Evolutionary conservation across 2,888 invertebrate genomes (phyloP), one percentile per base, ranked within the genome.

Genomic region (Busseola fusca): DNA sequence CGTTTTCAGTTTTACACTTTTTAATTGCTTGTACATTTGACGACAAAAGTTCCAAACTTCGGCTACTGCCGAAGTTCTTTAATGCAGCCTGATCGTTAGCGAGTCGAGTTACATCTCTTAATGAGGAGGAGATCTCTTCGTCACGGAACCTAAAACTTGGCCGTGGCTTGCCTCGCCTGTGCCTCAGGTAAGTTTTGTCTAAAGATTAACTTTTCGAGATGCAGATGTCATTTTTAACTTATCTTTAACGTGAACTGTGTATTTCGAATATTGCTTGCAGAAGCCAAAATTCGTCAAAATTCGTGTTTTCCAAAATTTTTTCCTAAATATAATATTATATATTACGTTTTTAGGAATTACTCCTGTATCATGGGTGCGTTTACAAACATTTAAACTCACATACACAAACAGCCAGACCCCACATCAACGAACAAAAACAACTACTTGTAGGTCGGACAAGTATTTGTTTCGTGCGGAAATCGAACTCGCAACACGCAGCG

Each of bases 101-200:
- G 40, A 57, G 14, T 68, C 45, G 42, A 77, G 52, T 68, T 60
- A 74, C 45, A 45, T 62, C 64, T 74, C 45, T 21, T 74, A 80
- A 77, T 68, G 64, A 68, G 69, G 58, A 59, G 27, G 27, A 58
- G 54, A 66, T 80, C 42, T 78, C 62, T 63, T 60, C n/a, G 37
- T 48, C 56, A 12, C 18, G 12, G 37, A 68, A 60, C 27, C 48
- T 74, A 16, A 50, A 69, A 68, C 64, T 80, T 62, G 45, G 25
- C 45, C 25, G 16, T n/a, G 37, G 16, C 50, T 60, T 27, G 45
- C n/a, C 6, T 27, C 50, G 18, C n/a, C 6, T 14, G n/a, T 58
- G 42, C 74, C 56, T 59, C 65, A 16, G 16, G 4, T 48, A 48
- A 59, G 27, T 72, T 72, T 57, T 37, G 42, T 27, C 14, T 16